Base-by-base conservation (phyloP, 2,797 vertebrate genomes). In the Hypotaenidia okinawae region DNA sequence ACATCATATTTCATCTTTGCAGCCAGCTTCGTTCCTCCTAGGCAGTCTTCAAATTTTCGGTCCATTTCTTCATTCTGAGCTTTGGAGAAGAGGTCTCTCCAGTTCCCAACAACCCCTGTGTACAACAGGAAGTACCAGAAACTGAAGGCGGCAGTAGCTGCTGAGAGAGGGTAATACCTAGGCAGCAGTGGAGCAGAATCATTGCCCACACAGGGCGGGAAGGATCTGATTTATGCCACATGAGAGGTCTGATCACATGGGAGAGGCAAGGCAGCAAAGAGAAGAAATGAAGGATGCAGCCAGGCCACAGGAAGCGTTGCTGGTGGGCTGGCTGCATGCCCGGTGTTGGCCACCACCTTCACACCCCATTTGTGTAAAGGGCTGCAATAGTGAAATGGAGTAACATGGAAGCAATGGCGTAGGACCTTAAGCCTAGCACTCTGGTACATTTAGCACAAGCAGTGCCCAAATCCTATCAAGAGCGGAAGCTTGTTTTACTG, bases 81-180 rank as follows among this genome's bases (percentile, higher is more conserved):
- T 64, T 98, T 75, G 33, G 91, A 98, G 70, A 99, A 98, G 77
- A 98, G 35, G 5, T 97, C 97, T 97, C 92, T 98, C 98, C 98
- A 99, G 95, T 97, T 98, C 57, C 98, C 98, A 52, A 98, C 97
- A 90, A 98, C 95, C 41, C 98, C 98, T 99, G 69, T 54, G 30
- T 35, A 43, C 18, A 87, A 57, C 4, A 66, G 35, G 37, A 45
- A 95, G 39, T 18, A 85, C 18, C 23, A 72, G 90, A 82, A 72
- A 18, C 18, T n/a, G 43, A 78, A 75, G 13, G 27, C 37, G 10
- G 27, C 41, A 84, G n/a, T 16, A 6, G 3, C 16, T 85, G 13
- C 27, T 28, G 24, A 80, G 57, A 78, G 13, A 74, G 15, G 24
- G 59, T 28, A 80, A 30, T 45, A 80, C n/a, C 11, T 67, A 51